A percentile compares a stretch with the other conserved stretches of the same genome.
phyloP scores from a whole-genome alignment of 37 sponge, comb jelly and placozoan species.

The Dysidea cf. avara region DNA sequence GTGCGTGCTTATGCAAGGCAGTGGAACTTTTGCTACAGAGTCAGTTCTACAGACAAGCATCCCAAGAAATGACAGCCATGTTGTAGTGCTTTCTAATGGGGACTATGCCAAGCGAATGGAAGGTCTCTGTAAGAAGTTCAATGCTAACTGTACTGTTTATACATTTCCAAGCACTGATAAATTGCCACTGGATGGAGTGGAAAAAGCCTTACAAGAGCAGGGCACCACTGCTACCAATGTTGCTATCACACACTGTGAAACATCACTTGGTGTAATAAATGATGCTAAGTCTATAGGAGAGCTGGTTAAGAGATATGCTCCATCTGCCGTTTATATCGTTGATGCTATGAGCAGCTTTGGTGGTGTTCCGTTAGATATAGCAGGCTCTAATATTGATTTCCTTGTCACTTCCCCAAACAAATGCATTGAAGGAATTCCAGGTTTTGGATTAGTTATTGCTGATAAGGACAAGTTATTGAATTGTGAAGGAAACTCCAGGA shows the following conservation, averaged over 20 bases:
- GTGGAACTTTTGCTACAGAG: conserved; percentile 15
- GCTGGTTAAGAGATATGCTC: neutral
- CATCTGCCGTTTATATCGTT: neutral
- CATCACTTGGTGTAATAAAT: conserved; percentile 1
- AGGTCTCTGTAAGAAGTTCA: neutral
- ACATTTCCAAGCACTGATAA: neutral
- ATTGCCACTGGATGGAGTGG: neutral
- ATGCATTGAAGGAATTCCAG: conserved; percentile 22
- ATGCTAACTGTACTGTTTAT: neutral
- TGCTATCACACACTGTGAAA: conserved; percentile 11
- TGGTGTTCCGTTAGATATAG: neutral
- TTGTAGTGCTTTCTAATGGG: conserved; percentile 12
- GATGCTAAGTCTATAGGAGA: neutral
- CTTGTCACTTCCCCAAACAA: conserved; percentile 23
- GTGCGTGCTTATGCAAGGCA: conserved; percentile 23
- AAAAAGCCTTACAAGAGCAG: neutral
- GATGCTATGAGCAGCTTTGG: conserved; percentile 38
- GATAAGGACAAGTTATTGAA: neutral
- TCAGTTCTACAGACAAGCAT: conserved; percentile 9
- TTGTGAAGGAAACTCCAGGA: conserved; percentile 4
- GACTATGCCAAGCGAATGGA: conserved; percentile 6
- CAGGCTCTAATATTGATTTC: conserved; percentile 1
- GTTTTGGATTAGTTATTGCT: conserved; percentile 17
- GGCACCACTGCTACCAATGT: neutral
- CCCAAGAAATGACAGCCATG: neutral